Conservation (phyloP, 2,113 vertebrate genomes). For the Nicator chloris region DNA sequence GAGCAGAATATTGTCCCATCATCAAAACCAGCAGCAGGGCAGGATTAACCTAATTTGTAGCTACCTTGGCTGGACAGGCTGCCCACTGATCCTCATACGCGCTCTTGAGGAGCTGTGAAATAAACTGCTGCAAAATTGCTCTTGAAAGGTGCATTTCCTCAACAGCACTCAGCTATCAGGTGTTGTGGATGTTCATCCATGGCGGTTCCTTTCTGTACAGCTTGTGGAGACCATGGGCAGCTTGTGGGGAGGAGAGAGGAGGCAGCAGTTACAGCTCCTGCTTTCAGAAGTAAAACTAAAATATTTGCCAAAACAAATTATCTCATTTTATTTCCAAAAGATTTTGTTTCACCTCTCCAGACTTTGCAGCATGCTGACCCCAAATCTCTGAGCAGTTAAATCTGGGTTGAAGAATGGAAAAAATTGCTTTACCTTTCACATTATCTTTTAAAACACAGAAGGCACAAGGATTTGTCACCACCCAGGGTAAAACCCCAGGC, state of each 20-base stretch:
- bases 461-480: background rate
- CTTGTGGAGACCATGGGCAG: background rate
- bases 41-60: background rate
- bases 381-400: background rate
- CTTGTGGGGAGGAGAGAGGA: background rate
- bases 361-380: background rate
- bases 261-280: background rate
- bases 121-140: background rate
- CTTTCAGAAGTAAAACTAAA: background rate
- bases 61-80: background rate
- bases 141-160: background rate
- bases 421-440: background rate
- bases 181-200: rapidly evolving
- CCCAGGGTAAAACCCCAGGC: background rate
- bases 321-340: background rate
- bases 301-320: background rate
- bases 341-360: background rate
- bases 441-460: background rate
- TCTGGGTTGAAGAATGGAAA: background rate
- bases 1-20: background rate
- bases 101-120: background rate
- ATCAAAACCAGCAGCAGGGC: background rate
- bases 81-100: background rate
- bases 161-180: background rate
- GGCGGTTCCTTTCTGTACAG: background rate